Evolutionary conservation across 2,113 vertebrate genomes (phyloP), one percentile per base, ranked within the genome.

Genomic region (Sphyrna mokarran): DNA sequence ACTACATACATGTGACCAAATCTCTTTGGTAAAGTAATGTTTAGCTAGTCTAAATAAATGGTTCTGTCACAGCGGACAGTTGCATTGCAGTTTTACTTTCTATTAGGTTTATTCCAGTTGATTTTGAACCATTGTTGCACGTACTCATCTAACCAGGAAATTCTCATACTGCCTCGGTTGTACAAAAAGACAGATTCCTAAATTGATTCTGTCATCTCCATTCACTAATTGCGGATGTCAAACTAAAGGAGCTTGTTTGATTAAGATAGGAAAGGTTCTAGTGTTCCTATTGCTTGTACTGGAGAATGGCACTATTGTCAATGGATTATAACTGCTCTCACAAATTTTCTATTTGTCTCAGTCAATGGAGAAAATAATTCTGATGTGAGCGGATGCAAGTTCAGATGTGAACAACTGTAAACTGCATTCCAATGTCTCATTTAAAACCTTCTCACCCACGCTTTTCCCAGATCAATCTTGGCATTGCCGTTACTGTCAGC

Each of bases 241-340:
- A 94, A 70, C 68, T 70, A 20, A 40, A 94, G 37, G 93, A 40
- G 93, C 1, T 69, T 70, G 40, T 94, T 93, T 94, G 33, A 94
- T 69, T 68, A 68, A 20, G 63, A 68, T 40, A 70, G 66, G 70
- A 94, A 22, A 37, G 63, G 26, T 70, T 20, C n/a, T 94, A 54
- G 66, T 94, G 68, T 43, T 94, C 3, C 23, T 69, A 23, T 68
- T 94, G 16, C 68, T 70, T 20, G 63, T 70, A 70, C 66, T 70
- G 37, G 43, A 94, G 93, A 94, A 94, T 94, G 90, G 20, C 90
- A 68, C 63, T 69, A 94, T 94, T 94, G 66, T 70, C 68, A 94
- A 90, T 58, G 58, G n/a, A 63, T 63, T 58, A 63, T 23, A 90
- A 61, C 87, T 63, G 58, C 13, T 29, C 37, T 37, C 66, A 11